Conservation (phyloP, 2,797 vertebrate species). For the Sebastes taczanowskii region DNA sequence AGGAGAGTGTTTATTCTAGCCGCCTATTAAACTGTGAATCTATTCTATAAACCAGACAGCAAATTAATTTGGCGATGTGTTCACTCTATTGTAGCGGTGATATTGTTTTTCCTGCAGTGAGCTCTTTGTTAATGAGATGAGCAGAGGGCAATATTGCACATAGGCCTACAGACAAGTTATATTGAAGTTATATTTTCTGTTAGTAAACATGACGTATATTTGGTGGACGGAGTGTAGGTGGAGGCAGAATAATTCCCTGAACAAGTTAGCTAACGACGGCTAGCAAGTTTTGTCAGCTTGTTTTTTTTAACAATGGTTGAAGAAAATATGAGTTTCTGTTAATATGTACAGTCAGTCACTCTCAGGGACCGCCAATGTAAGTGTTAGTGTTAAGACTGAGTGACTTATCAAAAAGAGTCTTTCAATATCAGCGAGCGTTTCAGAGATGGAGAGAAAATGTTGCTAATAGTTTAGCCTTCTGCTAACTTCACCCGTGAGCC, state of each 20-base stretch:
- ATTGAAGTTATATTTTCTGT: neutral
- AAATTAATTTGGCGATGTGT: slow-evolving; percentile 46
- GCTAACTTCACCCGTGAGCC: too few species aligned
- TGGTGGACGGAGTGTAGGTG: too few species aligned
- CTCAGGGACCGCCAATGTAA: too few species aligned
- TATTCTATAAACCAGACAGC: slow-evolving; percentile 44
- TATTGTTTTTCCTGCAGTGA: slow-evolving; percentile 47
- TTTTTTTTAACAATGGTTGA: too few species aligned
- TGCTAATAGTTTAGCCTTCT: too few species aligned
- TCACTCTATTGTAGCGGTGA: slow-evolving; percentile 23
- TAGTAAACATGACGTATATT: neutral
- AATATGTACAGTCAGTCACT: too few species aligned
- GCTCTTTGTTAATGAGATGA: slow-evolving; percentile 53
- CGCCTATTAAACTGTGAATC: slow-evolving; percentile 41
- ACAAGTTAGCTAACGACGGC: neutral
- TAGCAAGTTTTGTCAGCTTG: neutral
- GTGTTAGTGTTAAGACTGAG: too few species aligned
- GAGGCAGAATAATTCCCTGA: neutral
- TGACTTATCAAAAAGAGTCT: too few species aligned
- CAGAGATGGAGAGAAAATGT: too few species aligned
- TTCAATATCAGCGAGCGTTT: fast-evolving
- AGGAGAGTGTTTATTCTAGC: slow-evolving; percentile 29
- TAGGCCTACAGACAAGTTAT: slow-evolving; percentile 10
- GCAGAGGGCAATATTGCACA: slow-evolving; percentile 17
- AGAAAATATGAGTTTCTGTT: too few species aligned